Percentiles rank a stretch among this genome's conserved stretches.
Evolutionary conservation across 2,113 vertebrate genomes (phyloP).

Genomic region (Deroptyus accipitrinus): DNA sequence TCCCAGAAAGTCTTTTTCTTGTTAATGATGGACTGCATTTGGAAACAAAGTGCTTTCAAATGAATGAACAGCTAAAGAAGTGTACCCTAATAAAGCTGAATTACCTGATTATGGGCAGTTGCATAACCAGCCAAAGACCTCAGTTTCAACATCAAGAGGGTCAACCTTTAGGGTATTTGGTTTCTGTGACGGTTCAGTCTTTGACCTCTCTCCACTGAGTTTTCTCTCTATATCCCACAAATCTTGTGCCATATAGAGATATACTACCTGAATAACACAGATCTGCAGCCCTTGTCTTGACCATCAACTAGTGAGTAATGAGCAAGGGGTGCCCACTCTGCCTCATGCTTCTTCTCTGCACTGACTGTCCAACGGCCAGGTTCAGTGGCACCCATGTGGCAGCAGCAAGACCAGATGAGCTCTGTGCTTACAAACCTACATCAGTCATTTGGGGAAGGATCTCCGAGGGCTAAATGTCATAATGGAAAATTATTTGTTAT

Average conservation of each 20-base stretch:
- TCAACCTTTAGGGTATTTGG: not conserved
- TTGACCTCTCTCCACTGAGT: not conserved
- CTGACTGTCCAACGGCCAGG: not conserved
- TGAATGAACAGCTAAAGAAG: not conserved
- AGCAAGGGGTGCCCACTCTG: not conserved
- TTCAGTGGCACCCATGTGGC: fast-evolving
- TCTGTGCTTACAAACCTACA: not conserved
- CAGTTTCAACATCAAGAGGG: fast-evolving
- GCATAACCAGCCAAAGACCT: not conserved
- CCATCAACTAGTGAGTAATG: fast-evolving
- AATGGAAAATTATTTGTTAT: not conserved
- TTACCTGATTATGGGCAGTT: not conserved
- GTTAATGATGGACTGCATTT: not conserved
- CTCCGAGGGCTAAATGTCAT: not conserved
- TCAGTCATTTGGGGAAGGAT: not conserved
- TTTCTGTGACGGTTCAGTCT: not conserved
- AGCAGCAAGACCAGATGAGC: not conserved
- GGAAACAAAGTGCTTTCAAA: not conserved
- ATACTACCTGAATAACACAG: fast-evolving
- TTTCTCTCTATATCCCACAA: not conserved
- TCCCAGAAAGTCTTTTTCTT: not conserved
- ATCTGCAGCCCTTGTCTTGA: not conserved
- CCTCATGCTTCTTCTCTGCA: not conserved
- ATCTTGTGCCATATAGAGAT: fast-evolving
- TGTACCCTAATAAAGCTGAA: not conserved